Base-by-base conservation (phyloP, 2,888 invertebrate species). In the Malthinus flaveolus region DNA sequence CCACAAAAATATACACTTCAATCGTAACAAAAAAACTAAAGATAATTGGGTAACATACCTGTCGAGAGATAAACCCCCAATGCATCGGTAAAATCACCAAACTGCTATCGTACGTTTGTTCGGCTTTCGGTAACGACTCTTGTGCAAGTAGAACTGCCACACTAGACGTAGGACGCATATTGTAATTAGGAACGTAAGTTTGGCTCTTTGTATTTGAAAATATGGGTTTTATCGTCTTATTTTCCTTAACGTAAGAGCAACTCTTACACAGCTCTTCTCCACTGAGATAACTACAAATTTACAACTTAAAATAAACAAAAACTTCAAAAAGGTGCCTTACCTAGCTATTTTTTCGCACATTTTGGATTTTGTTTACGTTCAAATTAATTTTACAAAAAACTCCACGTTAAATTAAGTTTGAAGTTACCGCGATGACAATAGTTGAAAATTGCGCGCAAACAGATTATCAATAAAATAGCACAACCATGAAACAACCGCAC, bases 341-440 rank as follows among this genome's bases (percentile, higher is more conserved):
- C 54, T 48, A 39, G 54, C 54, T 34, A 54, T 42, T 13, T 48
- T 36, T 8, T 42, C 54, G 42, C 54, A 54, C 54, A 48, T 48
- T 7, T n/a, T n/a, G n/a, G n/a, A n/a, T n/a, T n/a, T n/a, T n/a
- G n/a, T n/a, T n/a, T n/a, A n/a, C n/a, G n/a, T n/a, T n/a, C n/a
- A n/a, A n/a, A n/a, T n/a, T n/a, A n/a, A n/a, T n/a, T n/a, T n/a
- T n/a, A n/a, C n/a, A n/a, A n/a, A n/a, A n/a, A n/a, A n/a, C n/a
- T n/a, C n/a, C n/a, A n/a, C n/a, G n/a, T n/a, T n/a, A n/a, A n/a
- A n/a, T n/a, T n/a, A n/a, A n/a, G n/a, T n/a, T n/a, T n/a, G n/a
- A n/a, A n/a, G n/a, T n/a, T n/a, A n/a, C n/a, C n/a, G n/a, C n/a
- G n/a, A n/a, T n/a, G n/a, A n/a, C n/a, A n/a, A n/a, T n/a, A n/a